phyloP scores from a whole-genome alignment of 2,797 vertebrate genomes.

The Petrocephalus schoutedeni region DNA sequence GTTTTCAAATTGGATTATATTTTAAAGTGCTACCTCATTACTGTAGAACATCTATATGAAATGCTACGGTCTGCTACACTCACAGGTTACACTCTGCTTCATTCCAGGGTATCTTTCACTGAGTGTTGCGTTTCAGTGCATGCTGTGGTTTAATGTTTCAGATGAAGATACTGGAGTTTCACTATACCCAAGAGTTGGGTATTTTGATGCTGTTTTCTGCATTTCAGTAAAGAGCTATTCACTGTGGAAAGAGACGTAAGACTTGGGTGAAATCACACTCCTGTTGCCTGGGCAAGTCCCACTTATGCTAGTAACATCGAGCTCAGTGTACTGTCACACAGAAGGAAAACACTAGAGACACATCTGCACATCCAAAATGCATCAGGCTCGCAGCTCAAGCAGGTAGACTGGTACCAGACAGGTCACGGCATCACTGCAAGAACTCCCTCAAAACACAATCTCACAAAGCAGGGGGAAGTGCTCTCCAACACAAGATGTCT shows the following conservation, averaged over 20 bases:
- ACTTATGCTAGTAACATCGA: slow-evolving; percentile 28
- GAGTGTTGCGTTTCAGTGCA: neutral
- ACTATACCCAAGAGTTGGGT: neutral
- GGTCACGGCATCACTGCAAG: slow-evolving; percentile 36
- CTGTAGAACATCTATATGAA: neutral
- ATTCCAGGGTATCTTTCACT: neutral
- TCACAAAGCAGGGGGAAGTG: slow-evolving; percentile 20
- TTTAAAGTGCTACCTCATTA: slow-evolving; percentile 14
- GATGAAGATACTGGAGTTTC: neutral
- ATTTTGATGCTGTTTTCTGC: neutral
- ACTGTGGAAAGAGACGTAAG: slow-evolving; percentile 6
- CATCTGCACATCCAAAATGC: neutral
- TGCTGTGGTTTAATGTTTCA: neutral
- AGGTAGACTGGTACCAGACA: slow-evolving; percentile 36
- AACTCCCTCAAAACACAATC: slow-evolving; percentile 21
- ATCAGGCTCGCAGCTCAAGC: slow-evolving; percentile 7
- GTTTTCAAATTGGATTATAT: slow-evolving; percentile 15
- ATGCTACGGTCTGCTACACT: neutral
- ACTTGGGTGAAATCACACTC: slow-evolving; percentile 30
- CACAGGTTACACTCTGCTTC: neutral
- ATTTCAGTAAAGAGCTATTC: neutral
- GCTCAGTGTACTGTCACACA: slow-evolving; percentile 24
- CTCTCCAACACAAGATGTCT: slow-evolving; percentile 29
- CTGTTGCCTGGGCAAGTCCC: slow-evolving; percentile 29
- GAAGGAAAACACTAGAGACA: slow-evolving; percentile 18